Evolutionary conservation across 2,797 vertebrate genomes (phyloP), one percentile per base, ranked within the genome.

Genomic region (Strix occidentalis): DNA sequence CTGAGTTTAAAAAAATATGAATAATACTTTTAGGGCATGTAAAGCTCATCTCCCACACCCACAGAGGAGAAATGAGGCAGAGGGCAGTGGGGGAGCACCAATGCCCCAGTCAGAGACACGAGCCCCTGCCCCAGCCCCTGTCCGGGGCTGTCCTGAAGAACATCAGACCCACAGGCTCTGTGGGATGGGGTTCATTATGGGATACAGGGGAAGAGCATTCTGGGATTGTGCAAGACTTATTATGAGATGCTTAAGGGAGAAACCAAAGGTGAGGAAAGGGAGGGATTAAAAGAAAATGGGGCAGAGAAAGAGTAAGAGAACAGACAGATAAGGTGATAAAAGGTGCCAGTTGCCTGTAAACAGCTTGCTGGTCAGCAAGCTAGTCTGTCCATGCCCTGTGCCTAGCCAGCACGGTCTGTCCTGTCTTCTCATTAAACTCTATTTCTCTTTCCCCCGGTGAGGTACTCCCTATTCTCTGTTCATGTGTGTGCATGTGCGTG

Each of bases 111-210:
- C 28, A 66, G 43, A 74, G n/a, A 33, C 37, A 46, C 1, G 3
- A 84, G 8, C 11, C 6, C 25, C 39, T 72, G 33, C 3, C 8
- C n/a, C 3, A 1, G 2, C 1, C 4, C 10, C 0, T 45, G 43
- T 17, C 5, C 8, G 8, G 11, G 15, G 20, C 29, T 56, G 6
- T 48, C 31, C 28, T 37, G 17, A 39, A 50, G 5, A 84, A 2
- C n/a, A 63, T 18, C 35, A 76, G 11, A 14, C 57, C 46, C 28
- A 17, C 0, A 0, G 17, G 7, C 19, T n/a, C 41, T 66, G 21
- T 0, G 5, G 39, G 18, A 60, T 37, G 23, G 6, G 13, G 6
- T 6, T 81, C 18, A 29, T 43, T 60, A 31, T 37, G 37, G 21
- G 21, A n/a, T 37, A 23, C 10, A 83, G 7, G 6, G 25, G 28